Evolutionary conservation across 2,113 vertebrate species (phyloP), one percentile per base, ranked within the genome.

Genomic region (Anoplopoma fimbria): DNA sequence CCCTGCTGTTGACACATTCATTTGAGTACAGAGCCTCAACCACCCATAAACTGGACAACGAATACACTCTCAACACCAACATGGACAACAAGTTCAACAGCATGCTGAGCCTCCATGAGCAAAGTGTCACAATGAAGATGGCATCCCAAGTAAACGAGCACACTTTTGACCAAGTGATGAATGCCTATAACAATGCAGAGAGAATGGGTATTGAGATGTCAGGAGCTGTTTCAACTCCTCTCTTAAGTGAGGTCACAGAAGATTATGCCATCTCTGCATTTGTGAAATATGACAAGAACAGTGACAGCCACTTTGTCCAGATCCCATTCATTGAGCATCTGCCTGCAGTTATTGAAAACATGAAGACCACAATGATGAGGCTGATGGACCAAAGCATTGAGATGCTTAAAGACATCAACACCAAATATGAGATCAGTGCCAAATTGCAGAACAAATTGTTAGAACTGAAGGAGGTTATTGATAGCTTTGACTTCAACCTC

Each of bases 231-330:
- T 87, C 96, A 79, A 96, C 95, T 74, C 93, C 96, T 64, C 75
- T 97, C 57, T 93, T 94, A 9, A 87, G 69, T 42, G 83, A 84
- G 8, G 1, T 81, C 19, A 93, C 75, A 1, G 90, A 97, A 86
- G 95, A 97, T 86, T 97, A 97, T 40, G 80, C 93, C 33, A 89
- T 98, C 77, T 96, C 95, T 91, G 96, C 95, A 69, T 96, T 94
- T 87, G 86, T 97, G 76, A 97, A 96, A 68, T 99, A 99, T 69
- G 97, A 99, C 90, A 99, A 99, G 94, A 99, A 96, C 83, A 95
- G 94, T 68, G 94, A 98, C 25, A 91, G 95, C 64, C 97, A 97
- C 64, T 71, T 95, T 19, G 93, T 99, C 79, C 93, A 92, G 81
- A 90, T 99, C 33, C 97, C 97, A 5, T 96, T 99, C 89, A 81